Evolutionary conservation across 2,113 vertebrate genomes (phyloP).

Genomic region (Nipponia nippon): DNA sequence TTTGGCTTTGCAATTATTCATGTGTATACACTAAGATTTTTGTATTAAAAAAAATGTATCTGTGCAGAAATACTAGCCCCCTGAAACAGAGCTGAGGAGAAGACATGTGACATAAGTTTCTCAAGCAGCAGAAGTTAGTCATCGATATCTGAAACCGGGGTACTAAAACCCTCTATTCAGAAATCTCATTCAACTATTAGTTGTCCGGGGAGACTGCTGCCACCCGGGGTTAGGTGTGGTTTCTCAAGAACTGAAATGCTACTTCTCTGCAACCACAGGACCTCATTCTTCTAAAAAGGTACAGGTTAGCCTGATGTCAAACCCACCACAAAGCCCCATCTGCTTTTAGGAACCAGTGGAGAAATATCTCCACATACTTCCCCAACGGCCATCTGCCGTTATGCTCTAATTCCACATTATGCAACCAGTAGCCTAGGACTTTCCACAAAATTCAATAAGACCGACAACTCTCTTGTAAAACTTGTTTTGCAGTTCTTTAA

Average conservation of each 20-base stretch:
- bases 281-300: neutral
- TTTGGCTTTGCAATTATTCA: neutral
- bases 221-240: neutral
- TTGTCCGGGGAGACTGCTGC: neutral
- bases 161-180: neutral
- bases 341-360: neutral
- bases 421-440: neutral
- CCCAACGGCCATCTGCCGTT: neutral
- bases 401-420: neutral
- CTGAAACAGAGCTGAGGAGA: neutral
- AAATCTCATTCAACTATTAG: neutral
- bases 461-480: neutral
- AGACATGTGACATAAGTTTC: neutral
- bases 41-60: neutral
- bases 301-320: neutral
- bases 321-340: neutral
- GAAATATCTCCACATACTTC: neutral
- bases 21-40: neutral
- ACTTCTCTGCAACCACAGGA: neutral
- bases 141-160: neutral
- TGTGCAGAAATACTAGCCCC: neutral
- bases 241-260: neutral
- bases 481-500: neutral
- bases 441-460: neutral
- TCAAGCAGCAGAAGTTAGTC: neutral